These are phyloP conservation scores for Euwallacea similis DNA, from an alignment of 1,140 invertebrate species.

Conservation along the genomic window DNA sequence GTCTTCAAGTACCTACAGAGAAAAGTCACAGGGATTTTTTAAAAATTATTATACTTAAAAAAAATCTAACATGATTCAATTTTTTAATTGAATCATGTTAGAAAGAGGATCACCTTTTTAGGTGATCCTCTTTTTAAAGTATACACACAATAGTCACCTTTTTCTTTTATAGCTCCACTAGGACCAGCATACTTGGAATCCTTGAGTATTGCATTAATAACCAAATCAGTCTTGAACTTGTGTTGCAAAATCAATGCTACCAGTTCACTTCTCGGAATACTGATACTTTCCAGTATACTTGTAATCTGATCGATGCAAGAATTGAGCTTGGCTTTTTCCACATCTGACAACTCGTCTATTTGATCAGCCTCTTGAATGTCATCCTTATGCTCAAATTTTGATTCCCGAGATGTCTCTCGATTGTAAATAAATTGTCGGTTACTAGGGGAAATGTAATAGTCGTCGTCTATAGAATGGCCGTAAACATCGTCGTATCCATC, in stretches of 20 bases:
- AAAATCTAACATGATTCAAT: not conserved
- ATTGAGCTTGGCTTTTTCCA: conserved; percentile 72
- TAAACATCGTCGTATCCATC: conserved; percentile 90
- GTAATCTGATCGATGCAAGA: conserved; percentile 81
- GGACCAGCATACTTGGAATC: conserved; percentile 55
- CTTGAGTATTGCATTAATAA: conserved; percentile 71
- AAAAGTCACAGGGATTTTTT: not conserved
- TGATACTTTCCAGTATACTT: conserved; percentile 38
- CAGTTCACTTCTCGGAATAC: conserved; percentile 42
- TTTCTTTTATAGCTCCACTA: conserved; percentile 41
- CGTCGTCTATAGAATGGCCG: conserved; percentile 90
- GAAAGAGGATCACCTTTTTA: not conserved
- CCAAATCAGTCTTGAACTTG: conserved; percentile 42
- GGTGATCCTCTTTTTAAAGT: conserved; percentile 3
- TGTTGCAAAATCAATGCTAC: conserved; percentile 41
- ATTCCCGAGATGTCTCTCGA: conserved; percentile 63
- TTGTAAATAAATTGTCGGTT: conserved; percentile 86
- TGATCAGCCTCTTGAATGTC: conserved; percentile 76
- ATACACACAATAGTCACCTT: conserved; percentile 43
- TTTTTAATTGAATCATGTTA: too few species aligned
- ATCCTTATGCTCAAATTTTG: conserved; percentile 72
- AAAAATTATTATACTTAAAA: too few species aligned
- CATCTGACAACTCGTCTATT: conserved; percentile 62
- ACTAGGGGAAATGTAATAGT: conserved; percentile 85
- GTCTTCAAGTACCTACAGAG: not conserved